These are phyloP conservation scores for Dipus sagitta DNA, from an alignment of 2,797 vertebrate genomes.

Conservation along the genomic window DNA sequence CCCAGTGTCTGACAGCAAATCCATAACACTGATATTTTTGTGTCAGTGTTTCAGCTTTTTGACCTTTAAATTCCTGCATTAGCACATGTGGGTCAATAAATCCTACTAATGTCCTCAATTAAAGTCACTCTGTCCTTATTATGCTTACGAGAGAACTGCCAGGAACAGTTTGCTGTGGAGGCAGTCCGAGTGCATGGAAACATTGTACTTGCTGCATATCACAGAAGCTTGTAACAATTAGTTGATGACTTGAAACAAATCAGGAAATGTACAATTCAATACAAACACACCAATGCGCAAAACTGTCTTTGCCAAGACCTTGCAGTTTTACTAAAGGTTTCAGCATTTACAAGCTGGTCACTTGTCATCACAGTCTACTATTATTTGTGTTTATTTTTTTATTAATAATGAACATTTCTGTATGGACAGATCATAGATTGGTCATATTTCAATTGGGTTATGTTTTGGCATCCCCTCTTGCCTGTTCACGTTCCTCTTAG, in stretches of 20 bases:
- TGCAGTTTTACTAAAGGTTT: background rate
- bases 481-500: no score
- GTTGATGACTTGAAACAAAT: background rate
- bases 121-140: conserved; percentile 69
- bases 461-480: no score
- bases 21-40: conserved; percentile 69
- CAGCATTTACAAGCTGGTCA: background rate
- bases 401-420: no score
- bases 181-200: background rate
- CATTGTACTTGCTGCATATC: conserved; percentile 15
- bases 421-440: no score
- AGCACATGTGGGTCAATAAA: conserved; percentile 61
- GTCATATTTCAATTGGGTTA: no score
- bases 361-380: background rate
- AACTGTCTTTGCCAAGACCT: background rate
- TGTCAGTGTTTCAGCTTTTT: conserved; percentile 59
- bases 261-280: background rate
- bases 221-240: background rate
- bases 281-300: background rate
- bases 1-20: conserved; percentile 52
- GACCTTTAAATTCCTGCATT: conserved; percentile 52
- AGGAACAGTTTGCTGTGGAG: conserved; percentile 31
- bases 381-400: no score
- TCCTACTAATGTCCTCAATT: conserved; percentile 72
- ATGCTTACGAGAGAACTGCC: conserved; percentile 61